Evolutionary conservation across 2,888 invertebrate species (phyloP).

Genomic region (Pandemis cinnamomeana): DNA sequence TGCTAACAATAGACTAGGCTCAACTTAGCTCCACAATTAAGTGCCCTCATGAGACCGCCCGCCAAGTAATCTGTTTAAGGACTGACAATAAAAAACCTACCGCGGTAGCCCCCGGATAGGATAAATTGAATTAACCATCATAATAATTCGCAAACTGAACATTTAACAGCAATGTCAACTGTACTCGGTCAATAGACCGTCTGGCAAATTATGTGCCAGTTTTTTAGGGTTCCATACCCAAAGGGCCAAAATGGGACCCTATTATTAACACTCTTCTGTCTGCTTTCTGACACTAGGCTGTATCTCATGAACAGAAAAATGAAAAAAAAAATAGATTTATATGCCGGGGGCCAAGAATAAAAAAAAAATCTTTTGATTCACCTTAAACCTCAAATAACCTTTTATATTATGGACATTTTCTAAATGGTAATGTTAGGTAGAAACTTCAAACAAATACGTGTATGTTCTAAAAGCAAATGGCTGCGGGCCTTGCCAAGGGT

Average conservation of each 20-base stretch:
- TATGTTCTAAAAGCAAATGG: neutral
- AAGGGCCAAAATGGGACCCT: too few species aligned
- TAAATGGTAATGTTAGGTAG: neutral
- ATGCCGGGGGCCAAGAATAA: neutral
- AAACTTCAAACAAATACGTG: neutral
- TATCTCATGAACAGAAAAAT: neutral
- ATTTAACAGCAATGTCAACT: neutral
- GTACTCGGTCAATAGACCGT: too few species aligned
- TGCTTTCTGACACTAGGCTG: too few species aligned
- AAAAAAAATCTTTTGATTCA: neutral
- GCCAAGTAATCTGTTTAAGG: slow-evolving; percentile 2
- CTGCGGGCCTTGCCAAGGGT: neutral
- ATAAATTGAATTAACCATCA: neutral
- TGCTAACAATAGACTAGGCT: neutral
- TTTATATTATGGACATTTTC: too few species aligned
- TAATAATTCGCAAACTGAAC: neutral
- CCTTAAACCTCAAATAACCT: neutral
- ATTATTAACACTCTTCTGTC: too few species aligned
- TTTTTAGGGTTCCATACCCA: too few species aligned
- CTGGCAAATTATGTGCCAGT: too few species aligned
- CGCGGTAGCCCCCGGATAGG: neutral
- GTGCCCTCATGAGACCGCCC: neutral
- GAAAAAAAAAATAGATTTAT: neutral
- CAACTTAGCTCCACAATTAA: neutral
- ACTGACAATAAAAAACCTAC: neutral